phyloP scores from a whole-genome alignment of 2,888 invertebrate genomes.

The Cotesia congregata region DNA sequence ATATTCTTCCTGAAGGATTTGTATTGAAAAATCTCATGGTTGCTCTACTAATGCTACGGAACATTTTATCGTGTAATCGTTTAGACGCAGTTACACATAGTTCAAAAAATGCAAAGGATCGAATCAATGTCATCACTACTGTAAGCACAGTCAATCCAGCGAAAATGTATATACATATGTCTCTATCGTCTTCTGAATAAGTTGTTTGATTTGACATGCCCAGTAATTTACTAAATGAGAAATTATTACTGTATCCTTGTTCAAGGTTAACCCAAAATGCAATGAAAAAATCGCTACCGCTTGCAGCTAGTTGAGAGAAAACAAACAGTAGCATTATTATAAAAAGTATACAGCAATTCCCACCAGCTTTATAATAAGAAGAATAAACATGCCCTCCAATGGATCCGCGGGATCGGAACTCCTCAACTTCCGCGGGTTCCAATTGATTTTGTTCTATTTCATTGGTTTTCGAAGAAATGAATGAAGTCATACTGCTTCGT shows the following conservation, averaged over 20 bases:
- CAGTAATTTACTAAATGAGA: neutral
- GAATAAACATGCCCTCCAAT: slow-evolving; percentile 77
- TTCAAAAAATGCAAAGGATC: slow-evolving; percentile 74
- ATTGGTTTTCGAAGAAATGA: slow-evolving; percentile 60
- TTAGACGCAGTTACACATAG: slow-evolving; percentile 85
- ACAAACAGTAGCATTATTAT: slow-evolving; percentile 77
- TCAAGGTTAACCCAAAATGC: slow-evolving; percentile 77
- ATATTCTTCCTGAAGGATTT: slow-evolving; percentile 85
- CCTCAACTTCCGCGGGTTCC: slow-evolving; percentile 61
- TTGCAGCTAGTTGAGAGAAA: slow-evolving; percentile 79
- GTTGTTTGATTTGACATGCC: neutral
- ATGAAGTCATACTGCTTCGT: slow-evolving; percentile 62
- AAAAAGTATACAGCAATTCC: slow-evolving; percentile 75
- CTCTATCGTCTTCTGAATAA: slow-evolving; percentile 52
- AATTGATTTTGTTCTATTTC: slow-evolving; percentile 51
- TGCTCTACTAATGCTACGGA: slow-evolving; percentile 83
- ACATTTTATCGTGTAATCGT: slow-evolving; percentile 87
- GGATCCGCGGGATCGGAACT: slow-evolving; percentile 72
- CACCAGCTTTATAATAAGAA: slow-evolving; percentile 81
- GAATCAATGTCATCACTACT: slow-evolving; percentile 68
- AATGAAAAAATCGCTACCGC: slow-evolving; percentile 82
- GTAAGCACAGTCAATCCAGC: slow-evolving; percentile 70
- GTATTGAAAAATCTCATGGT: slow-evolving; percentile 90
- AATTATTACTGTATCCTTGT: slow-evolving; percentile 41
- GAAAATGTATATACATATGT: slow-evolving; percentile 74